Base-by-base conservation (phyloP, 2,113 vertebrate species). In the Delphinus delphis region DNA sequence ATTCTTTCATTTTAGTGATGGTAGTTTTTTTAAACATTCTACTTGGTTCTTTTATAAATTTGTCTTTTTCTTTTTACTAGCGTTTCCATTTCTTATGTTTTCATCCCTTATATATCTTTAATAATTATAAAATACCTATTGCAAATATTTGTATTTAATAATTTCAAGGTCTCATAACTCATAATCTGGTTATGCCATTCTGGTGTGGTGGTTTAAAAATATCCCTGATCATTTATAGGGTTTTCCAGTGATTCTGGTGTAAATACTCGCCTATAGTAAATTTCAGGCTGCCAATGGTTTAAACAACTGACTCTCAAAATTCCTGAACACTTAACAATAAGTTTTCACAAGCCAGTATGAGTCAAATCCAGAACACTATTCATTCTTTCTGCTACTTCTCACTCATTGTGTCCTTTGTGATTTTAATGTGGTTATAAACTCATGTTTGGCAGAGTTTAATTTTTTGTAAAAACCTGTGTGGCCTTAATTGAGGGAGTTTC, bases 21-120 rank as follows among this genome's bases (percentile, higher is more conserved):
- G 11, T 73, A 13, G 23, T 65, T 65, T 44, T 90, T 79, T 60
- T 9, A 84, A 41, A 84, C 23, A 65, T 36, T 83, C 5, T 62
- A 88, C 60, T 84, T 88, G 55, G 55, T 95, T 90, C 6, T 55
- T 92, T 94, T 44, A 85, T 28, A 81, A 81, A 63, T 50, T 58
- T 90, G 18, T 62, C 21, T 74, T 2, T 65, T 88, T 62, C 8
- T 90, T 95, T 90, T 60, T 55, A 65, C 9, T 71, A 83, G 5
- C 47, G 50, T 73, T 82, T 67, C 53, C 5, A 25, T 76, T 93
- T 65, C 47, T 67, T 79, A 0, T 83, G 15, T 80, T 91, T 80
- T 80, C 41, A 74, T 74, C 74, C 20, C 44, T 84, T 88, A 67
- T n/a, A 47, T 55, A 60, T 63, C 41, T 82, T 87, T 65, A 87